Percentiles rank a stretch among this genome's conserved stretches.
Conservation (phyloP, 2,797 vertebrate species). For the Chaetophractus vellerosus region DNA sequence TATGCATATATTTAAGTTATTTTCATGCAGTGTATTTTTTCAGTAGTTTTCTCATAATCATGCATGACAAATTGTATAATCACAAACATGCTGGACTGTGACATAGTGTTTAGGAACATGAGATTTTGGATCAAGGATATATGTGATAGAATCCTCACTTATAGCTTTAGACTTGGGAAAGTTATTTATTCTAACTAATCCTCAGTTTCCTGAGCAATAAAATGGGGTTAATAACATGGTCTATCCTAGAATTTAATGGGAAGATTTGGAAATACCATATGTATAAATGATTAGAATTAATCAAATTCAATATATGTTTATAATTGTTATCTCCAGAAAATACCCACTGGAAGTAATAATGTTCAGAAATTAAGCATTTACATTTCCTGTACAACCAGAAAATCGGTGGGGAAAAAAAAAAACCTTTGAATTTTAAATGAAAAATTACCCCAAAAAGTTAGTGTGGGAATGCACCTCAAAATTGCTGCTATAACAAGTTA, state of each 20-base stretch:
- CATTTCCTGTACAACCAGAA: not conserved
- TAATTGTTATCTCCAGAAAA: not conserved
- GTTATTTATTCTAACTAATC: slow-evolving; percentile 25
- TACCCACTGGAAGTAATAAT: not conserved
- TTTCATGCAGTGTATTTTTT: slow-evolving; percentile 37
- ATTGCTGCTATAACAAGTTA: not conserved
- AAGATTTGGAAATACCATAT: slow-evolving; percentile 28
- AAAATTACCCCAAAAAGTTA: not conserved
- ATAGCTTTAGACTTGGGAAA: not conserved
- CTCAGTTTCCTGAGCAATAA: slow-evolving; percentile 37
- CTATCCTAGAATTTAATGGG: not conserved
- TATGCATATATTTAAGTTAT: slow-evolving; percentile 31
- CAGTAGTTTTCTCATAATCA: not conserved
- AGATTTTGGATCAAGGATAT: slow-evolving; percentile 7
- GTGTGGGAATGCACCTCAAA: slow-evolving; percentile 25
- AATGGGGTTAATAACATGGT: not conserved
- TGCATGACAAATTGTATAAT: slow-evolving; percentile 37
- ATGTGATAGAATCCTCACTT: not conserved
- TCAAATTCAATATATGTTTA: not conserved
- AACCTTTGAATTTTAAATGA: slow-evolving; percentile 28
- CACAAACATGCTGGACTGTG: not conserved
- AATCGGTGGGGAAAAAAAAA: not conserved
- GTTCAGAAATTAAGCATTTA: not conserved
- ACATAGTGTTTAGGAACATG: not conserved
- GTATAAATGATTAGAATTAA: not conserved